phyloP scores from a whole-genome alignment of 2,113 vertebrate genomes.

The Steatornis caripensis region DNA sequence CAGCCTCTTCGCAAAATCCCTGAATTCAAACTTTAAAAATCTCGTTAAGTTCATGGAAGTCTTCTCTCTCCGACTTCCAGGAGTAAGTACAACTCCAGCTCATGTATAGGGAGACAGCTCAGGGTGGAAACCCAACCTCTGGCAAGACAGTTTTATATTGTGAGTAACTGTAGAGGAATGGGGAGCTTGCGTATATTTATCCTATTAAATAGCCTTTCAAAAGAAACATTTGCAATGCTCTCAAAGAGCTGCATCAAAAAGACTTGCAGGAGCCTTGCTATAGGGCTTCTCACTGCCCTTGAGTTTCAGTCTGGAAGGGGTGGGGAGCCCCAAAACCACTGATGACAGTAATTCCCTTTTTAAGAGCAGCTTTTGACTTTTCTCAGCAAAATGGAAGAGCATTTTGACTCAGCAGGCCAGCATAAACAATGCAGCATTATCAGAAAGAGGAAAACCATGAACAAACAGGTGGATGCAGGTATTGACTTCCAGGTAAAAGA shows the following conservation, averaged over 20 bases:
- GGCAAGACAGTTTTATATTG: conserved; percentile 43
- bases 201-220: conserved; percentile 43
- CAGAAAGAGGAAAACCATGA: not conserved
- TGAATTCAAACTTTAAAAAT: not conserved
- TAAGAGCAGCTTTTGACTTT: not conserved
- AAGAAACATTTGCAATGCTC: conserved; percentile 20
- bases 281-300: not conserved
- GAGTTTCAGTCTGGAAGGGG: not conserved
- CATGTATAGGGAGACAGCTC: not conserved
- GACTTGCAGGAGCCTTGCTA: not conserved
- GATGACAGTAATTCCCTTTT: not conserved
- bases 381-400: not conserved
- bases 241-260: not conserved
- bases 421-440: too few species aligned
- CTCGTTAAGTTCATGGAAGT: not conserved
- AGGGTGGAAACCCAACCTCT: conserved; percentile 69
- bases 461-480: not conserved
- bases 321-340: not conserved
- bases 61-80: not conserved
- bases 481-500: not conserved
- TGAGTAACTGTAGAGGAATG: conserved; percentile 79
- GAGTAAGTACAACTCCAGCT: not conserved
- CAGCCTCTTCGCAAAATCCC: not conserved
- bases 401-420: too few species aligned
- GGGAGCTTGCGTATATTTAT: conserved; percentile 75